Evolutionary conservation across 2,113 vertebrate genomes (phyloP).

Genomic region (Hemiscyllium ocellatum): DNA sequence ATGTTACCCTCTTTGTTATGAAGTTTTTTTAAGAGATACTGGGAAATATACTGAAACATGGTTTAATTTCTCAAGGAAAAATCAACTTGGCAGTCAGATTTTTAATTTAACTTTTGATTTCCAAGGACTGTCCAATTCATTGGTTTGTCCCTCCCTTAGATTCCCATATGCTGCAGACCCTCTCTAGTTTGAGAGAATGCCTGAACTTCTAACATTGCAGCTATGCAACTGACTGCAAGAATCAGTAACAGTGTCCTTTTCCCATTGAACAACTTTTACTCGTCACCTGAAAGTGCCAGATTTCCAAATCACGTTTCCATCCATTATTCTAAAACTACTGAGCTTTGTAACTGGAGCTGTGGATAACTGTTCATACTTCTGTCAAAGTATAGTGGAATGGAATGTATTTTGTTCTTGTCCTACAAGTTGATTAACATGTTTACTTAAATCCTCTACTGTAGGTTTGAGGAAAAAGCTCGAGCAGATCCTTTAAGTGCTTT

Average conservation of each 20-base stretch:
- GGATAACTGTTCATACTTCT: background rate
- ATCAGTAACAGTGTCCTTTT: background rate
- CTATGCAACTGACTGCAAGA: background rate
- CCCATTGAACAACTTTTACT: background rate
- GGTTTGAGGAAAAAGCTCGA: constrained; percentile 96
- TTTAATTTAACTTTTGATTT: background rate
- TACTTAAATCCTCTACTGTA: constrained; percentile 47
- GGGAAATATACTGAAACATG: background rate
- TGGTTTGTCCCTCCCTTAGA: background rate
- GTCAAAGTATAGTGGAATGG: background rate
- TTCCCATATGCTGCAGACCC: background rate
- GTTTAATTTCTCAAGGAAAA: background rate
- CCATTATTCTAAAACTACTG: background rate
- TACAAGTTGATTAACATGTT: background rate
- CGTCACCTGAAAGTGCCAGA: background rate
- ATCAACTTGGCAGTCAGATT: background rate
- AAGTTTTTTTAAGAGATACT: background rate
- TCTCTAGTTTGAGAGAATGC: background rate
- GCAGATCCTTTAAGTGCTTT: constrained; percentile 88
- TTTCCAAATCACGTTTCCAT: background rate
- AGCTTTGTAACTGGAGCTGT: background rate
- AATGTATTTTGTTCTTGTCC: background rate
- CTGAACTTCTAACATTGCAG: background rate
- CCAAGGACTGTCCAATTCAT: background rate
- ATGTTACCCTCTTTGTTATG: background rate